Base-by-base conservation (phyloP, 2,888 invertebrate species). In the Iselma pallidipennis region DNA sequence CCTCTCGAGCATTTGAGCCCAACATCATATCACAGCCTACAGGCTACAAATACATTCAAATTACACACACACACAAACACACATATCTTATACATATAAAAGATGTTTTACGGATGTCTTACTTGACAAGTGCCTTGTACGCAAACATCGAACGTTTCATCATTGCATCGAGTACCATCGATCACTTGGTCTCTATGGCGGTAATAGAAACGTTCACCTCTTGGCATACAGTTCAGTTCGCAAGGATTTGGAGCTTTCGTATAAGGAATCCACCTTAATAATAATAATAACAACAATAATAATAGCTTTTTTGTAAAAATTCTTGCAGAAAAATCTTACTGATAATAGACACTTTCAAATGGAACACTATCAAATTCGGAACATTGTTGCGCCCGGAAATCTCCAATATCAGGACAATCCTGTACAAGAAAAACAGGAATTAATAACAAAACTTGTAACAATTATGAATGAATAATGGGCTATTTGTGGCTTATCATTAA, bases 21-120 rank as follows among this genome's bases (percentile, higher is more conserved):
- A 98, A 83, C 89, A 95, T 91, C 87, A 91, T 91, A 82, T 98
- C 97, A 80, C 98, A 98, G 59, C 98, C 98, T 45, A 97, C 94
- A 7, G 91, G 89, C 92, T 94, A 78, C 76, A 74, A 55, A 21
- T 49, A 31, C 19, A 4, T n/a, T 29, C 21, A 45, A 42, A 19
- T 28, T 29, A 28, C 10, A 29, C 0, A 45, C 51, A 19, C 49
- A 25, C 28, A 31, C 4, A 16, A 31, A 14, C 58, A 23, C n/a
- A n/a, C n/a, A n/a, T n/a, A n/a, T n/a, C n/a, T n/a, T 33, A n/a
- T 55, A 23, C 12, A 49, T 31, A 48, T 16, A 21, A 51, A 50
- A 19, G 10, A 26, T 9, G 54, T 14, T 54, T 42, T 54, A 10
- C 12, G n/a, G 16, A 56, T 4, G 9, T 14, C 84, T 83, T 83